Conservation (phyloP, 2,797 vertebrate species). For the Miichthys miiuy region DNA sequence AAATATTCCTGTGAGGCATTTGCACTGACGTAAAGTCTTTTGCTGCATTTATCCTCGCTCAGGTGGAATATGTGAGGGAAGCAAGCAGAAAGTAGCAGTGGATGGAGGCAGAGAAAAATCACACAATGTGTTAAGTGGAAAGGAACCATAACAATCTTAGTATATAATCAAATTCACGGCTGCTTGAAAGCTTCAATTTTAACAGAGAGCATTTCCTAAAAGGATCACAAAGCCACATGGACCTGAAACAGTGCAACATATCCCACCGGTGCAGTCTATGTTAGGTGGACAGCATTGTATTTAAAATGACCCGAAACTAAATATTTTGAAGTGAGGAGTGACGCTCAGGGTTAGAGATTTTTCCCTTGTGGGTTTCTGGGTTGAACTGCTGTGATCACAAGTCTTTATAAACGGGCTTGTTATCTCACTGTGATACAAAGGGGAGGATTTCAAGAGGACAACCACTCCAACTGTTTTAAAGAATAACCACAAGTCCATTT, state of each 20-base stretch:
- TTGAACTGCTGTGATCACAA: constrained; percentile 53
- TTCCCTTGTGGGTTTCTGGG: constrained; percentile 42
- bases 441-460: constrained; percentile 58
- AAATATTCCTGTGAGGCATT: constrained; percentile 59
- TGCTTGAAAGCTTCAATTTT: constrained; percentile 39
- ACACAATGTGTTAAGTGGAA: constrained; percentile 26
- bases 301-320: constrained; percentile 32
- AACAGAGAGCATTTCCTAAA: constrained; percentile 36
- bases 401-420: constrained; percentile 60
- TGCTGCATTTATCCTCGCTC: constrained; percentile 28
- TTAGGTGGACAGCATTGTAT: constrained; percentile 19
- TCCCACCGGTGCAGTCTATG: constrained; percentile 10
- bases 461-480: constrained; percentile 59
- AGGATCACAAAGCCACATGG: constrained; percentile 21
- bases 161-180: constrained; percentile 44
- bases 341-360: constrained; percentile 35
- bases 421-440: constrained; percentile 63
- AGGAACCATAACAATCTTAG: constrained; percentile 33
- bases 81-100: constrained; percentile 9
- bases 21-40: constrained; percentile 31
- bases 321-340: constrained; percentile 28
- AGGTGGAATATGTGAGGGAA: constrained; percentile 27
- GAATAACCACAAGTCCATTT: constrained; percentile 73
- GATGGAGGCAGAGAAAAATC: neutral
- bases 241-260: constrained; percentile 19